A percentile compares a stretch with the other conserved stretches of the same genome.
phyloP scores from a whole-genome alignment of 2,797 vertebrate genomes.

The Fistularia commersonii region DNA sequence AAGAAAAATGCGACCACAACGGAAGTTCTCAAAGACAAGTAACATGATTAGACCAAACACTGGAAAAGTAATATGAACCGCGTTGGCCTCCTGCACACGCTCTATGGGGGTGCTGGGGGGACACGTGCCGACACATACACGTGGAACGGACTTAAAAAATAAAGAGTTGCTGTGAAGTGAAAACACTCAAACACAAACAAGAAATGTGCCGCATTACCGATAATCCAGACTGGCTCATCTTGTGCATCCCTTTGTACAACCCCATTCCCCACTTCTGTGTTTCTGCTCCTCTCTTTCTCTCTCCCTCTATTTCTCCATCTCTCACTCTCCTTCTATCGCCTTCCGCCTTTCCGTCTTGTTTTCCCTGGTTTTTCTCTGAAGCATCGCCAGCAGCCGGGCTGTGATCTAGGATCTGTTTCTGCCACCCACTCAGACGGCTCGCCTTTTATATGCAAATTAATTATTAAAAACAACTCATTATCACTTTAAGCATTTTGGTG shows the following conservation, averaged over 20 bases:
- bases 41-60: too few species aligned
- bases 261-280: not conserved
- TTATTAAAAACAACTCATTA: slow-evolving; percentile 75
- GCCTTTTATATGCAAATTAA: slow-evolving; percentile 74
- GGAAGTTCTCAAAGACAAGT: too few species aligned
- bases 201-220: slow-evolving; percentile 6
- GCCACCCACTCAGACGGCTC: slow-evolving; percentile 49
- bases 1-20: too few species aligned
- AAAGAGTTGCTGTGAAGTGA: not conserved
- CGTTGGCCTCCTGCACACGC: too few species aligned
- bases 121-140: too few species aligned
- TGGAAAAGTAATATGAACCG: too few species aligned
- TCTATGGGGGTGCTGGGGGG: too few species aligned
- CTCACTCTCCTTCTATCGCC: slow-evolving; percentile 6
- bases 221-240: slow-evolving; percentile 7
- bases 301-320: slow-evolving; percentile 7
- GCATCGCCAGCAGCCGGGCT: slow-evolving; percentile 58
- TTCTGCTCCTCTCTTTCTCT: slow-evolving; percentile 2
- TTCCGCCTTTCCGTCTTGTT: slow-evolving; percentile 3
- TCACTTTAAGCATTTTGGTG: slow-evolving; percentile 65
- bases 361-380: slow-evolving; percentile 44
- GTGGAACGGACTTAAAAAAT: not conserved
- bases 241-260: slow-evolving; percentile 4
- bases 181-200: slow-evolving; percentile 3
- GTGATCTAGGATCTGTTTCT: slow-evolving; percentile 61